Base-by-base conservation (phyloP, 2,888 invertebrate genomes). In the Drosophila formosana region DNA sequence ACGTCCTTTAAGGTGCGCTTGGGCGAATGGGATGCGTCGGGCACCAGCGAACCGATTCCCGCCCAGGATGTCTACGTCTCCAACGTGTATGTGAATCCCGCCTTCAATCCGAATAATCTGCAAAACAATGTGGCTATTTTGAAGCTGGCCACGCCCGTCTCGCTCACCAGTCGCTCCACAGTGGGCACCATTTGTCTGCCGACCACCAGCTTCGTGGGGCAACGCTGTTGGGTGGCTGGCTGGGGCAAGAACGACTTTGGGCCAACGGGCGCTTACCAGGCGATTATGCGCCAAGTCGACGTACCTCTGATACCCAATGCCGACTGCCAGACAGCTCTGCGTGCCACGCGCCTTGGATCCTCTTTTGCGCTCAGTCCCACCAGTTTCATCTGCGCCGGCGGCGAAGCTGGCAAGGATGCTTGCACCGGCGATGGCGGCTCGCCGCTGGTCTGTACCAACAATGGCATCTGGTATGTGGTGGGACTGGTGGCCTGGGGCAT, bases 191-290 rank as follows among this genome's bases (percentile, higher is more conserved):
- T 94, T 7, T 96, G 96, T 82, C 91, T 95, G 56, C 92, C 92
- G 2, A 91, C 94, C 0, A 81, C 93, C 1, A 75, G 92, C 71
- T 93, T 93, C 80, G 91, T 93, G 53, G 94, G 95, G 11, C 93
- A 94, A 88, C 93, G 90, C 80, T 87, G 92, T 85, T 94, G 93
- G 93, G 96, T 96, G 0, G 93, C 96, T n/a, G 98, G 98, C 9
- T 98, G 98, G 97, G 98, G 98, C 11, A 96, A 97, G 90, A 92
- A 96, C 76, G 95, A 95, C 76, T 98, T 96, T 72, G 93, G 92
- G 85, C 57, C 92, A 11, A 89, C 85, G 3, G 92, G 92, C 4
- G 86, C 89, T 5, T 92, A 90, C 60, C 92, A 96, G 90, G 94
- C 94, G 74, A 95, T 95, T 37, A 92, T 96, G 89, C 96, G 96